Base-by-base conservation (phyloP, 2,113 vertebrate species). In the Hoplias malabaricus region DNA sequence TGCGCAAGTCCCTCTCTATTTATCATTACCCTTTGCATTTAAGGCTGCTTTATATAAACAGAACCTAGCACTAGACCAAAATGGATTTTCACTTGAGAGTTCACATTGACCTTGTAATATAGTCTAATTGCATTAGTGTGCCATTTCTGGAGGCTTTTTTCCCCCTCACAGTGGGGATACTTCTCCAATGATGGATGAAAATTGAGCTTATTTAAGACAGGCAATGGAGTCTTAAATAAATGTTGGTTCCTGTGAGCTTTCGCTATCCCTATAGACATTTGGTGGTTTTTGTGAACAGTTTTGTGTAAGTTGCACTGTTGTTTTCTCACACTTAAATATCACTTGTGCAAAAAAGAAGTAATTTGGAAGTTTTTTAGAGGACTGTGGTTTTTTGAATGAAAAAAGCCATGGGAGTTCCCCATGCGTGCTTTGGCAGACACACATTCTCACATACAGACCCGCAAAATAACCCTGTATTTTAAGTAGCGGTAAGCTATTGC, bases 361-460 rank as follows among this genome's bases (percentile, higher is more conserved):
- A 27, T 36, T 11, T 36, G 21, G 8, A 50, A 25, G 42, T 36
- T 46, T 59, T 38, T 16, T 65, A 73, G 34, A 5, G 62, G 69
- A 36, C 19, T 42, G 27, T n/a, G 14, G 12, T 59, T 61, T 33
- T n/a, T 33, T 19, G 33, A 62, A 42, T 43, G n/a, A 2, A 42
- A 36, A 29, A 56, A 77, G 50, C 56, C 68, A 33, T 46, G 53
- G 54, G 25, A 66, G 59, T 77, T 72, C 23, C 31, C 70, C 42
- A 1, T 69, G 46, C 29, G 9, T 27, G 72, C 69, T 73, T 81
- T 69, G 70, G 68, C 38, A 73, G 62, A 69, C 62, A 80, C 38
- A 53, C 48, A 33, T 59, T 72, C 40, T 57, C 63, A 34, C 9
- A 42, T 48, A 19, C 63, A 29, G 46, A 36, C 33, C 31, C 14